A percentile compares a stretch with the other conserved stretches of the same genome.
Conservation (phyloP, 2,888 invertebrate genomes). For the Tenthredo amoena region DNA sequence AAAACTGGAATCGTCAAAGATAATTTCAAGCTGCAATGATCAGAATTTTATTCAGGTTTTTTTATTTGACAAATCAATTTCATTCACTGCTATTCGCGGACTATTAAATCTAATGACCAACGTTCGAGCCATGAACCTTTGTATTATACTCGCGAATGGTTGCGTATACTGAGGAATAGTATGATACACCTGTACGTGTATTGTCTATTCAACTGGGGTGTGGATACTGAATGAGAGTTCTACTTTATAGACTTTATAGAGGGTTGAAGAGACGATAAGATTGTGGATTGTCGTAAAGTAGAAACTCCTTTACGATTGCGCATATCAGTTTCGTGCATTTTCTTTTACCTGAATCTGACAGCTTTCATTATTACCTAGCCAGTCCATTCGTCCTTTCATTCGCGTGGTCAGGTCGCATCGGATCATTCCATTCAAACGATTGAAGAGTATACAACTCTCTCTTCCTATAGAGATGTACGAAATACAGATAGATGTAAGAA, state of each 20-base stretch:
- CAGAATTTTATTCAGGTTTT: neutral
- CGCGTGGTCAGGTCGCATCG: neutral
- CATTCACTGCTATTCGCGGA: neutral
- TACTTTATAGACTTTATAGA: conserved; percentile 19
- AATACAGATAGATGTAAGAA: neutral
- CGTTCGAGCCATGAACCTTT: neutral
- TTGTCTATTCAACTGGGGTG: neutral
- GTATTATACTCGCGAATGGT: neutral
- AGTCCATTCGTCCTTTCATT: neutral
- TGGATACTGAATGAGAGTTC: conserved; percentile 9
- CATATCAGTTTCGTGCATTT: neutral
- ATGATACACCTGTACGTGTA: neutral
- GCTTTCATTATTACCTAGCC: neutral
- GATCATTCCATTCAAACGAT: neutral
- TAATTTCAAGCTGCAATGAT: neutral
- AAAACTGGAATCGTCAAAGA: neutral
- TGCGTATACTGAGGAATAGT: neutral
- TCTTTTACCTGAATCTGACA: conserved; percentile 11
- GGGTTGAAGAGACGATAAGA: neutral
- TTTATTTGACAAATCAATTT: neutral
- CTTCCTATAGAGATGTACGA: neutral
- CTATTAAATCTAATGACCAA: neutral
- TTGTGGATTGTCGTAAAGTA: conserved; percentile 16
- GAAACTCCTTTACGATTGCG: neutral
- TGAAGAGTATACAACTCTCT: neutral